Percentiles rank a stretch among this genome's conserved stretches.
These are phyloP conservation scores for Clarias fuscus DNA, from an alignment of 2,797 vertebrate genomes.

Conservation along the genomic window DNA sequence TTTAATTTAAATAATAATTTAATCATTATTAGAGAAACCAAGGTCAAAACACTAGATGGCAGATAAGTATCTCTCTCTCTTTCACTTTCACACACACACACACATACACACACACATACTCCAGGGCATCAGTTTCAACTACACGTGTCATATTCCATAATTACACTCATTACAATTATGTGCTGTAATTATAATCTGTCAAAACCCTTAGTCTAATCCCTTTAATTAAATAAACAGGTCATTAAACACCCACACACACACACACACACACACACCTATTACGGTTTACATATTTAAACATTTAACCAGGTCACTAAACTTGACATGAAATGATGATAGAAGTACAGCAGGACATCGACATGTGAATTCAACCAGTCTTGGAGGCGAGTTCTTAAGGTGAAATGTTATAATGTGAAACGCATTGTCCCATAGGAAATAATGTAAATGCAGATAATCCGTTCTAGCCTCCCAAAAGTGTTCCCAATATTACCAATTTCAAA, in stretches of 20 bases:
- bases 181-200: slow-evolving; percentile 7
- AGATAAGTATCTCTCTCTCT: background rate
- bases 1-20: background rate
- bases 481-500: no score
- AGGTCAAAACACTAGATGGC: background rate
- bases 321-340: no score
- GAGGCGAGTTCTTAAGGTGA: no score
- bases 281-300: no score
- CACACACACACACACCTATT: no score
- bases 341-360: no score
- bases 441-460: no score
- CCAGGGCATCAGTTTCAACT: background rate
- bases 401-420: no score
- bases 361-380: no score
- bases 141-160: slow-evolving; percentile 11
- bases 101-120: background rate
- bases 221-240: slow-evolving; percentile 7
- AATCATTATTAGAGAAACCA: background rate
- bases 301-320: no score
- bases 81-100: background rate
- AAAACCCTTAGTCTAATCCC: slow-evolving; percentile 33
- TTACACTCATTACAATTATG: background rate
- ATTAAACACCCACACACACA: slow-evolving; percentile 1
- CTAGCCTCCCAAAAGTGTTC: no score
- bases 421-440: no score